Percentiles rank a stretch among this genome's conserved stretches.
Conservation (phyloP, 2,888 invertebrate genomes). For the Ophraella communa region DNA sequence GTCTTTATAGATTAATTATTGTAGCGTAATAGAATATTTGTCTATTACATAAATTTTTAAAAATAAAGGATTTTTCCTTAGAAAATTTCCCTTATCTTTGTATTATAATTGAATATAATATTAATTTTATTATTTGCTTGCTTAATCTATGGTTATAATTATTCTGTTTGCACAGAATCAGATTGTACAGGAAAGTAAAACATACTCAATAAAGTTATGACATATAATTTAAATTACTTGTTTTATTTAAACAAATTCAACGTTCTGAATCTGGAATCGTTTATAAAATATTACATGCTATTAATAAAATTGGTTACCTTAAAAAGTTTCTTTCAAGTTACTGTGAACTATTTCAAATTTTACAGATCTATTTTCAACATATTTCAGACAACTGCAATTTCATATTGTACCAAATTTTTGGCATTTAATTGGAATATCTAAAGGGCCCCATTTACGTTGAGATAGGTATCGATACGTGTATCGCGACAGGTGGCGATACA, state of each 20-base stretch:
- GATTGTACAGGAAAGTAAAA: slow-evolving; percentile 58
- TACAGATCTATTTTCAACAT: too few species aligned
- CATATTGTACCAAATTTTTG: too few species aligned
- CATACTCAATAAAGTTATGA: slow-evolving; percentile 58
- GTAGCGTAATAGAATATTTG: slow-evolving; percentile 28
- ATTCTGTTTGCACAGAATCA: slow-evolving; percentile 59
- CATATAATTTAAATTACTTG: slow-evolving; percentile 26
- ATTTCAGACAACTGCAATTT: too few species aligned
- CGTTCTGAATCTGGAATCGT: too few species aligned
- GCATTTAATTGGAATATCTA: too few species aligned
- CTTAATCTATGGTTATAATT: slow-evolving; percentile 56
- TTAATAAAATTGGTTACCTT: neutral
- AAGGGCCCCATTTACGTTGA: too few species aligned
- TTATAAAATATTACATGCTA: neutral
- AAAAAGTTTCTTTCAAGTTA: too few species aligned
- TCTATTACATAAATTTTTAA: slow-evolving; percentile 28
- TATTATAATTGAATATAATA: slow-evolving; percentile 58
- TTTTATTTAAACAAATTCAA: slow-evolving; percentile 20
- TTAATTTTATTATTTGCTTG: slow-evolving; percentile 56
- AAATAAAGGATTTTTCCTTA: slow-evolving; percentile 21
- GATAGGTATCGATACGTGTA: too few species aligned
- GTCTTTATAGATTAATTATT: slow-evolving; percentile 17
- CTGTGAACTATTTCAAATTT: too few species aligned
- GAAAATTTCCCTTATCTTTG: slow-evolving; percentile 48
- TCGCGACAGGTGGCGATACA: too few species aligned